phyloP scores from a whole-genome alignment of 2,113 vertebrate genomes.

The Cygnus atratus region DNA sequence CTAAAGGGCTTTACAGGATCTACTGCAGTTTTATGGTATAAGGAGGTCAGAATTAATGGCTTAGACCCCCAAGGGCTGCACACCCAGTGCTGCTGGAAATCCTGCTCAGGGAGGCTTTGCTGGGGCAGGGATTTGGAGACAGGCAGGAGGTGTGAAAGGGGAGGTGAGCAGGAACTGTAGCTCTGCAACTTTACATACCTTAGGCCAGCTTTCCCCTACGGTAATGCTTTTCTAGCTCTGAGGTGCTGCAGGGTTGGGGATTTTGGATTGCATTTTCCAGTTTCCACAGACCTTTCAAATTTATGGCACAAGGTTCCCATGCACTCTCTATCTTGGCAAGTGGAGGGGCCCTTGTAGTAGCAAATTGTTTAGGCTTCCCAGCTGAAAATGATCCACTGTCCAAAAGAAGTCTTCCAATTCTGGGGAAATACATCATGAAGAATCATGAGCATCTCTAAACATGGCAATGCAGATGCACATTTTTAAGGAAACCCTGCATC shows the following conservation, averaged over 20 bases:
- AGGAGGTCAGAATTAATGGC: background rate
- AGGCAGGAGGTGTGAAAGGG: background rate
- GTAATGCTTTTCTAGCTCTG: background rate
- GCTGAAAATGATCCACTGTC: background rate
- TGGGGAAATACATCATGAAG: background rate
- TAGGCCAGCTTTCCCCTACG: background rate
- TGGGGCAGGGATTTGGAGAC: background rate
- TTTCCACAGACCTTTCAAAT: background rate
- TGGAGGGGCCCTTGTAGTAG: background rate
- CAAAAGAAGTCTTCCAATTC: background rate
- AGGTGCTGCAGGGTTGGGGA: background rate
- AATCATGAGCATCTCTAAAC: background rate
- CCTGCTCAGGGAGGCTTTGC: rapidly evolving
- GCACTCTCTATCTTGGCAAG: conserved; percentile 13
- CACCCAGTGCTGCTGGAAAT: background rate
- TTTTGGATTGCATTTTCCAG: background rate
- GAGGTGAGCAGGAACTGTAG: background rate
- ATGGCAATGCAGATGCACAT: background rate
- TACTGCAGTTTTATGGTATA: background rate
- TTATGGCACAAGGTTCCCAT: background rate
- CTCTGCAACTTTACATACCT: background rate
- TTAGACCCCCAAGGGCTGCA: background rate
- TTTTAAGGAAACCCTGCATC: background rate
- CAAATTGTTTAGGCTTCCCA: background rate
- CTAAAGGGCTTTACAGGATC: background rate